Evolutionary conservation across 1,140 invertebrate genomes (phyloP), one percentile per base, ranked within the genome.

Genomic region (Papilio glaucus): DNA sequence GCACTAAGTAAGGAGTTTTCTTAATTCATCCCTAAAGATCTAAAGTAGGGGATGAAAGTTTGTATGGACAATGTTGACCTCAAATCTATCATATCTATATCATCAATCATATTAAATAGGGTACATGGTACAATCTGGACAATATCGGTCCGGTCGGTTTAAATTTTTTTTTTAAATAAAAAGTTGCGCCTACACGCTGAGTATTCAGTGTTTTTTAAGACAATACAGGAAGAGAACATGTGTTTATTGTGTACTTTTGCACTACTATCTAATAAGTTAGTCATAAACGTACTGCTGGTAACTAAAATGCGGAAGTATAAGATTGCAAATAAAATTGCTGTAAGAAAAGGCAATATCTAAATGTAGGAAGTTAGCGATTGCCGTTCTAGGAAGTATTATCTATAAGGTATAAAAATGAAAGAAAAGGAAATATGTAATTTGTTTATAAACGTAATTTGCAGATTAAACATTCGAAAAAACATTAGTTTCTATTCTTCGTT

Each of bases 241-340:
- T 57, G 49, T 57, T 49, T 49, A 49, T 49, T n/a, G n/a, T n/a
- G n/a, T n/a, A n/a, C n/a, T 49, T 49, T 49, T 10, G 18, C 45
- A 49, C n/a, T n/a, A n/a, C n/a, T n/a, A n/a, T n/a, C n/a, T n/a
- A n/a, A n/a, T n/a, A n/a, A n/a, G n/a, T 21, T 49, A 49, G 45
- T 21, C 45, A 49, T 49, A 49, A 49, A 4, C 45, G 18, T 18
- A 9, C 45, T 7, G 45, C 10, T 9, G 45, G 18, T 21, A 49
- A 49, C 10, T 24, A 57, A 26, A 41, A 57, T 26, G 49, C 49
- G 49, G 49, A 57, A 24, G 49, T 57, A 57, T 57, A 57, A 57
- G 12, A 57, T 57, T 9, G 49, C 49, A 26, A 33, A 33, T 33
- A 33, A 57, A 21, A 57, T 57, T 12, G 24, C 10, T 26, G 24